phyloP scores from a whole-genome alignment of 2,888 invertebrate genomes.

The Luperina testacea region DNA sequence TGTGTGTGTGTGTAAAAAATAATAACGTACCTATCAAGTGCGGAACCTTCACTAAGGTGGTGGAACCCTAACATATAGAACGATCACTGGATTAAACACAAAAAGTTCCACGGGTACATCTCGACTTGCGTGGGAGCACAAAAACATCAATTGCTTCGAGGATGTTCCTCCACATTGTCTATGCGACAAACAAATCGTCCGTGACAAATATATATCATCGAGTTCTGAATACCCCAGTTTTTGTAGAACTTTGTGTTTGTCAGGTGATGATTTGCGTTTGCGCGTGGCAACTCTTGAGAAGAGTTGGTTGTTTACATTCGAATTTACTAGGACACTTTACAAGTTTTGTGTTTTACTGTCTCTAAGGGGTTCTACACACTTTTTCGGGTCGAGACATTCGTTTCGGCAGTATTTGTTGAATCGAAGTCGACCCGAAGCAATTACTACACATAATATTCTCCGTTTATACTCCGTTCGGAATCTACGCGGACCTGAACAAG shows the following conservation, averaged over 20 bases:
- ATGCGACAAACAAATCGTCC: constrained; percentile 46
- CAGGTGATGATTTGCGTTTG: constrained; percentile 6
- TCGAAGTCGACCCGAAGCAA: not conserved
- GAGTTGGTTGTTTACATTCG: not conserved
- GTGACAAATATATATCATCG: constrained; percentile 36
- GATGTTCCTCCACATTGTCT: constrained; percentile 47
- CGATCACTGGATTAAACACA: constrained; percentile 16
- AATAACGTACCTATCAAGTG: too few relatives aligned
- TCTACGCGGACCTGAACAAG: not conserved
- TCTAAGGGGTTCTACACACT: not conserved
- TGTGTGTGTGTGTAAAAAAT: not conserved
- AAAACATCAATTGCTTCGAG: constrained; percentile 46
- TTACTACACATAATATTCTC: not conserved
- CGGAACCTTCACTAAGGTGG: not conserved
- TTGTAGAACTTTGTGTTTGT: constrained; percentile 33
- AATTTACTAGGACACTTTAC: not conserved
- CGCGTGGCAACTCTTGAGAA: constrained; percentile 12
- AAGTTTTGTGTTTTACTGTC: not conserved
- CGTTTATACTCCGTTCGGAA: not conserved
- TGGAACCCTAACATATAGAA: constrained; percentile 16
- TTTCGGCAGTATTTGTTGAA: not conserved
- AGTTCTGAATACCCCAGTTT: constrained; percentile 54
- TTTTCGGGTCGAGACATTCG: not conserved
- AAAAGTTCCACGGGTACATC: constrained; percentile 25
- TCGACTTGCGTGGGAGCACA: constrained; percentile 35